Evolutionary conservation across 2,113 vertebrate genomes (phyloP), one percentile per base, ranked within the genome.

Genomic region (Passer montanus): DNA sequence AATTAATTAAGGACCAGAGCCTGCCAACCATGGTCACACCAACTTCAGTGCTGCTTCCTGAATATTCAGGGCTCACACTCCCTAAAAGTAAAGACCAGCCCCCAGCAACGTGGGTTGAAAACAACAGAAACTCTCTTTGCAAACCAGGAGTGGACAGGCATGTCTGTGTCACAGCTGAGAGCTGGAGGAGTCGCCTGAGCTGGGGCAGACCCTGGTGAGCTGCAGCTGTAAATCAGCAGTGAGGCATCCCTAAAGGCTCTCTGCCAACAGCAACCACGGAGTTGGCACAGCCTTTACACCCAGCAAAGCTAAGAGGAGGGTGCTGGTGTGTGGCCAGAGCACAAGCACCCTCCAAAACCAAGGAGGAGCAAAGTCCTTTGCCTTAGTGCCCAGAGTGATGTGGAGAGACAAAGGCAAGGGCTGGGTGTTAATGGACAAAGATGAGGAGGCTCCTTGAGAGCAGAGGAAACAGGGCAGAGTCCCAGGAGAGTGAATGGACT

Each of bases 1-100:
- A 95, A 97, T 93, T 97, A 96, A 97, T 91, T 94, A 96, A 89
- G 55, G 82, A 55, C 76, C 70, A 85, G 93, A 93, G 89, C 43
- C 67, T 84, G 80, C 85, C 77, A 91, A 64, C 75, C 69, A 67
- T 18, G 27, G 64, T 86, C 94, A 66, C 44, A 70, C 11, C 8
- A 53, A 95, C 85, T 93, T 90, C 67, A 69, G 17, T 11, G 50
- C 30, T 77, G 46, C 43, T 96, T 74, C 87, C 50, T 93, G 92
- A 95, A 91, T 96, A 95, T 86, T 77, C 75, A 94, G 72, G 47
- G 35, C 22, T 86, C 59, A 31, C 0, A 3, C 41, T 85, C 55
- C 39, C 35, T 30, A 46, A 76, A 58, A 86, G 17, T 0, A 0
- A 88, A 35, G 13, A 79, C 18, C 43, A 55, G 55, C 27, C 52